Conservation (phyloP, 2,113 vertebrate species). For the Thymallus thymallus region DNA sequence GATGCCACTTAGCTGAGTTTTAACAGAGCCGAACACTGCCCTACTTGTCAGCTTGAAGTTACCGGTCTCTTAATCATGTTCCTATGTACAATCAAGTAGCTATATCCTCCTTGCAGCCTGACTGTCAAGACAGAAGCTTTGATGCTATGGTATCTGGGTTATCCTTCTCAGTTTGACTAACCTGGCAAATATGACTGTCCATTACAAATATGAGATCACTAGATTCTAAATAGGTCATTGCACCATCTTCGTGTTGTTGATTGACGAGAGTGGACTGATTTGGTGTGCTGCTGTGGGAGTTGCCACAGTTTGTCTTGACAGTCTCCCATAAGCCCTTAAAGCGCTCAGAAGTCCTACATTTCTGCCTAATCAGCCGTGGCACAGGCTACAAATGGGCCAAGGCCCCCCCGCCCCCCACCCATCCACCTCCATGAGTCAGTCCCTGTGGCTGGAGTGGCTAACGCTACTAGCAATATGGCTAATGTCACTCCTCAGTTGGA, state of each 20-base stretch:
- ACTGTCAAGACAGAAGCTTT: no score
- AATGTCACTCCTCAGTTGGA: background rate
- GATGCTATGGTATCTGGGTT: no score
- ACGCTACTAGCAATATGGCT: slow-evolving; percentile 2
- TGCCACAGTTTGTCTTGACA: no score
- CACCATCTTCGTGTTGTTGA: no score
- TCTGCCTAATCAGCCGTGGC: slow-evolving; percentile 16
- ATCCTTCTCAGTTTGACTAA: no score
- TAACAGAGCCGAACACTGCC: background rate
- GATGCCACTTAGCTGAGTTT: background rate
- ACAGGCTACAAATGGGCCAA: background rate
- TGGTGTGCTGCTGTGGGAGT: no score
- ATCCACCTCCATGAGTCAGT: background rate
- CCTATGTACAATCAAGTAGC: background rate
- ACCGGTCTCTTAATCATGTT: background rate
- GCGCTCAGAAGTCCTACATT: slow-evolving; percentile 1
- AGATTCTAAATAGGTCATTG: no score
- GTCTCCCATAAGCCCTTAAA: slow-evolving; percentile 2
- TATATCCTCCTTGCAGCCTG: no score
- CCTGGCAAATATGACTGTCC: no score
- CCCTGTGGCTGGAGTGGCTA: slow-evolving; percentile 5
- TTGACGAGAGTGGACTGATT: no score
- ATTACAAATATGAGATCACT: no score
- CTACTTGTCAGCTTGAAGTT: background rate
- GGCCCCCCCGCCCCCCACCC: background rate